A percentile compares a stretch with the other conserved stretches of the same genome.
Conservation (phyloP, 2,113 vertebrate genomes). For the Enhydra lutris region DNA sequence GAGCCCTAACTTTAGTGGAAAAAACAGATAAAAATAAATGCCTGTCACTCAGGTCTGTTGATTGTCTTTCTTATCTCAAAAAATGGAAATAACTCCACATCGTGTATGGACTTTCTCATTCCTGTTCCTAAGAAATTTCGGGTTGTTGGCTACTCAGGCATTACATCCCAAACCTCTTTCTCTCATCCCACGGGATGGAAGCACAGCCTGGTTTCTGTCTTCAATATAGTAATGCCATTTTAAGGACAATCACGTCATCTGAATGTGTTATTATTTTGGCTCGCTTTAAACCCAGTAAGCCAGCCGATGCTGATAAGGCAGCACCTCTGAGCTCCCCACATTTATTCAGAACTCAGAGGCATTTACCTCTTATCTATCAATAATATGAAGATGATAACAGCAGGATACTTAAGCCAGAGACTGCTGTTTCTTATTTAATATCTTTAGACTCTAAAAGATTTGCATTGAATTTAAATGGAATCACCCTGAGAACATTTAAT, state of each 20-base stretch:
- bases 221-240: neutral
- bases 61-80: neutral
- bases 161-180: neutral
- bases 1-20: neutral
- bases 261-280: neutral
- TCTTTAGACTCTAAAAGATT: neutral
- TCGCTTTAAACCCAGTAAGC: neutral
- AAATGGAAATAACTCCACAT: neutral
- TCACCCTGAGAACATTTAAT: neutral
- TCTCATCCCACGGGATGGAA: rapidly evolving
- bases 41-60: neutral
- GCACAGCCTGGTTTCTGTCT: neutral
- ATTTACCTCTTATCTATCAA: neutral
- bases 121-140: neutral
- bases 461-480: neutral
- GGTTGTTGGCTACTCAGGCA: neutral
- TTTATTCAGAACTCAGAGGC: neutral
- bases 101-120: neutral
- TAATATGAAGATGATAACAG: neutral
- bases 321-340: neutral
- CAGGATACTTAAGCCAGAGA: neutral
- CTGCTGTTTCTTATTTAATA: neutral
- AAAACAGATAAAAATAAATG: neutral
- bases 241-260: neutral
- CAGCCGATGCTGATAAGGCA: neutral